These are phyloP conservation scores for Aphaenogaster ashmeadi DNA, from an alignment of 1,140 invertebrate species.

Conservation along the genomic window DNA sequence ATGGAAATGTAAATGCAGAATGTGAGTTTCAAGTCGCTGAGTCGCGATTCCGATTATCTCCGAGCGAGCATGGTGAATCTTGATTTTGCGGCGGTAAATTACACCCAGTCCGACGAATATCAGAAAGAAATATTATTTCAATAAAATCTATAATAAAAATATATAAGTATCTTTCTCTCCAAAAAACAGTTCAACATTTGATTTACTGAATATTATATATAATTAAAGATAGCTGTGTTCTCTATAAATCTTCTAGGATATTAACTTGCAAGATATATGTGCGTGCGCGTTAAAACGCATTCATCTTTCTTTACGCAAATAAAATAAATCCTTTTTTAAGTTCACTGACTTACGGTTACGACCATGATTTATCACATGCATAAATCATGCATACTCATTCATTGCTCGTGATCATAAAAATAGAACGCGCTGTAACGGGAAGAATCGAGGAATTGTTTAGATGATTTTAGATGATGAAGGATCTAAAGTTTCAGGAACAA, in stretches of 20 bases:
- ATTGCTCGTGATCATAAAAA: not conserved
- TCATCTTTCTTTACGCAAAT: not conserved
- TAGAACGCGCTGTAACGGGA: not conserved
- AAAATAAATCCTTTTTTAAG: not conserved
- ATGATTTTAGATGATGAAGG: not conserved
- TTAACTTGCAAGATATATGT: not conserved
- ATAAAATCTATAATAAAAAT: not conserved
- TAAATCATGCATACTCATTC: not conserved
- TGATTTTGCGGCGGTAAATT: slow-evolving; percentile 8
- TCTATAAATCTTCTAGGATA: not conserved
- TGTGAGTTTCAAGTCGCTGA: slow-evolving; percentile 24
- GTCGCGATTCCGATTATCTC: slow-evolving; percentile 31
- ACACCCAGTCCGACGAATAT: not conserved
- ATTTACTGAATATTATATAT: not conserved
- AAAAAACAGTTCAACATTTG: not conserved
- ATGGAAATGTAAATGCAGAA: slow-evolving; percentile 58
- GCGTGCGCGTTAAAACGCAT: not conserved
- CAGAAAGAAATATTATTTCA: not conserved
- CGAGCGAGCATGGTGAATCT: not conserved
- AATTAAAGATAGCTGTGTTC: not conserved
- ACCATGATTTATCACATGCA: slow-evolving; percentile 5
- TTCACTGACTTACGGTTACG: slow-evolving; percentile 2
- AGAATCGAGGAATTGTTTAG: not conserved
- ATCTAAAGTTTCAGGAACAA: not conserved
- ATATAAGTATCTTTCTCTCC: not conserved